Evolutionary conservation across 2,888 invertebrate species (phyloP), one percentile per base, ranked within the genome.

Genomic region (Metalampra italica): DNA sequence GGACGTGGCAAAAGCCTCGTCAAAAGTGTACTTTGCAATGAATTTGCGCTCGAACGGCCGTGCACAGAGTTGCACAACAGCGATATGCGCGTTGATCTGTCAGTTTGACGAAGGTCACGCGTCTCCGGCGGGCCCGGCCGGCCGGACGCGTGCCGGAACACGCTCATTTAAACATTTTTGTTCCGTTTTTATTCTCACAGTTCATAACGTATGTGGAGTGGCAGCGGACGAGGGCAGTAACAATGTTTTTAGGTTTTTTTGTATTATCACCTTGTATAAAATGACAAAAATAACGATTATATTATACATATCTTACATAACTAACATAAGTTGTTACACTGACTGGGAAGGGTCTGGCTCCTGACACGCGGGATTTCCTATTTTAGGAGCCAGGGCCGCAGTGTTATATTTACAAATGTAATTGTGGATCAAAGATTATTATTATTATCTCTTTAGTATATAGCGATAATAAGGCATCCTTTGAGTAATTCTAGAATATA

Each of bases 101-200:
- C 87, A 85, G 69, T 74, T 75, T 88, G 88, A 88, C 84, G 87
- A 87, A 84, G 88, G 87, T 88, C 82, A 78, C 64, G 65, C 54
- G 49, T 50, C 46, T n/a, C 36, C 43, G 52, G 50, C 56, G 55
- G 36, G 11, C 5, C 5, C 54, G 56, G 49, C n/a, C 53, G 57
- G 64, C 56, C 66, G 60, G 60, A 54, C 85, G 79, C 83, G 83
- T 84, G 84, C 81, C 78, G 71, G 68, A 71, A 82, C 83, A 78
- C 55, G 68, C 61, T 71, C 70, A 68, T 75, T 73, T 70, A 69
- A 53, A 54, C 53, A 51, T 62, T 73, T 71, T 71, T 68, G 64
- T 68, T 57, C 53, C 66, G 52, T 60, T 55, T 62, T 64, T 64
- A 60, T 58, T 51, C 54, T 55, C 53, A 7, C 22, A 22, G 22